phyloP scores from a whole-genome alignment of 2,113 vertebrate species.

The Aspidoscelis tigris region DNA sequence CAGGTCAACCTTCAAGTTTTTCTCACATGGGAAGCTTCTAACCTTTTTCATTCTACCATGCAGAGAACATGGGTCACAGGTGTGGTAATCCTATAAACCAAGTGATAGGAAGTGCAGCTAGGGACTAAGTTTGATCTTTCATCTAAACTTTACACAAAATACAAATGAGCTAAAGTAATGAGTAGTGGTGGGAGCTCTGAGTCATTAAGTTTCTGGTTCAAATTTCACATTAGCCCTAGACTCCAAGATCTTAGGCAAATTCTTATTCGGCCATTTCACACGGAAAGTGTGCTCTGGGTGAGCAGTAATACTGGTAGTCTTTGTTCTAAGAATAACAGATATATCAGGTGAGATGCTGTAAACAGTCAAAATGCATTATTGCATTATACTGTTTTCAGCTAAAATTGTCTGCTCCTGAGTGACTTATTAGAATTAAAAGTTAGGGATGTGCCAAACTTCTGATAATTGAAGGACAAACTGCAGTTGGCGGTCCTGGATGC shows the following conservation, averaged over 20 bases:
- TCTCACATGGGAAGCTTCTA: background rate
- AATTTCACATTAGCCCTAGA: background rate
- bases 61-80: background rate
- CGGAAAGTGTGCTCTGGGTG: background rate
- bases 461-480: too few species aligned
- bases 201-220: background rate
- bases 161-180: background rate
- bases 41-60: background rate
- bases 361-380: too few species aligned
- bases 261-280: background rate
- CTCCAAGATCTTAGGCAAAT: background rate
- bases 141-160: background rate
- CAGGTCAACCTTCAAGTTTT: background rate
- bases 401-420: background rate
- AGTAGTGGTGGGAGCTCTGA: background rate
- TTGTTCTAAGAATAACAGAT: background rate
- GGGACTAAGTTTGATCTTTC: too few species aligned
- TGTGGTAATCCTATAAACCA: background rate
- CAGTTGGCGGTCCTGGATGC: too few species aligned
- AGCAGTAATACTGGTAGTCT: background rate
- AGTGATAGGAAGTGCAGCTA: background rate
- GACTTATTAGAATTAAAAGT: background rate
- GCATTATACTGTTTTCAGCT: background rate
- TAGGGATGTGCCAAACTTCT: too few species aligned
- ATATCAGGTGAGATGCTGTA: too few species aligned